phyloP scores from a whole-genome alignment of 1,140 invertebrate species.

The Armadillidium nasatum region DNA sequence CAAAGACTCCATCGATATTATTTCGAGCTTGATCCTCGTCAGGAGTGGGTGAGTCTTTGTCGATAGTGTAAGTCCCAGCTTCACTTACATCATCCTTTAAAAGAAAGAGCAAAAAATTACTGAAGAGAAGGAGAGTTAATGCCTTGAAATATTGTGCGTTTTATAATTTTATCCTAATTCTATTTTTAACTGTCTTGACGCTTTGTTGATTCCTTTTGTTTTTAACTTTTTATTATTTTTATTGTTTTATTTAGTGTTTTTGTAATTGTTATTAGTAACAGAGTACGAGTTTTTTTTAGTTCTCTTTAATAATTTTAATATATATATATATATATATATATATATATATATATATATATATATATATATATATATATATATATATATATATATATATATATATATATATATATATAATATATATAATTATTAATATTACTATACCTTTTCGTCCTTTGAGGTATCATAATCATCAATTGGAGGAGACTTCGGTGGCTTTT shows the following conservation, averaged over 20 bases:
- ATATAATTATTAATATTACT: background rate
- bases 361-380: background rate
- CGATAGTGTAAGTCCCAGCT: constrained; percentile 81
- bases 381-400: background rate
- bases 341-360: background rate
- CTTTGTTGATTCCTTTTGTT: too few species aligned
- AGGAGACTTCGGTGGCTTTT: background rate
- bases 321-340: background rate
- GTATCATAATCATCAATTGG: background rate
- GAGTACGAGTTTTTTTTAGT: background rate
- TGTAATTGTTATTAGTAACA: background rate
- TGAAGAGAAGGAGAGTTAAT: too few species aligned
- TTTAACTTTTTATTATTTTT: too few species aligned
- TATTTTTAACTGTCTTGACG: too few species aligned
- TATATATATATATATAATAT: background rate
- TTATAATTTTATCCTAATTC: too few species aligned
- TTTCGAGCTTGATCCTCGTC: constrained; percentile 79
- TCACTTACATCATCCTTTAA: constrained; percentile 65
- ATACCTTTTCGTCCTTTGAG: constrained; percentile 35
- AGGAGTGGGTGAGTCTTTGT: constrained; percentile 68
- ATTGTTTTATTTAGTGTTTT: too few species aligned
- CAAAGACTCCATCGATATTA: constrained; percentile 76
- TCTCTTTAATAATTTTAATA: background rate
- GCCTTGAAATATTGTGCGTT: too few species aligned
- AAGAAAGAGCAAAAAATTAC: too few species aligned